These are phyloP conservation scores for Malurus melanocephalus DNA, from an alignment of 2,113 vertebrate genomes.

Conservation along the genomic window DNA sequence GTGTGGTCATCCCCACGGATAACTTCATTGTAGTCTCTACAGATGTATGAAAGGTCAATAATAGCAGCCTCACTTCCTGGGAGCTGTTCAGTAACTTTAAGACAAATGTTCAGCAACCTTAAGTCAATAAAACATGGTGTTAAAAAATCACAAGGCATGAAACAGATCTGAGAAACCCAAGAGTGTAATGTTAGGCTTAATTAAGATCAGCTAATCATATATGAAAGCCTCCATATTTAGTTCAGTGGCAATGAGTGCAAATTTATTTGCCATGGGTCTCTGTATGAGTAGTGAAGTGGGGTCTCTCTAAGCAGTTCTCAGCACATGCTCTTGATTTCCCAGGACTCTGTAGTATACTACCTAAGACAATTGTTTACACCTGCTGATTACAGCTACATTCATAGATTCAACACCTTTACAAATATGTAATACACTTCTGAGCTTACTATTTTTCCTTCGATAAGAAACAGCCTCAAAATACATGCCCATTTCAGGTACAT, in stretches of 20 bases:
- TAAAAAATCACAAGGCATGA: rapidly evolving
- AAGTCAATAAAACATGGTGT: neutral
- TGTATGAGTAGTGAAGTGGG: neutral
- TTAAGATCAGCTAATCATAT: neutral
- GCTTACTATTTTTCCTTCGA: neutral
- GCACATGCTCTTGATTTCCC: neutral
- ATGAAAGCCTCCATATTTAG: neutral
- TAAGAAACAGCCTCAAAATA: neutral
- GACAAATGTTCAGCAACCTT: neutral
- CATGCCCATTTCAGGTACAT: neutral
- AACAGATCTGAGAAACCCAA: neutral
- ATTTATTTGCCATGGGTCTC: neutral
- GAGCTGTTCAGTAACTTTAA: neutral
- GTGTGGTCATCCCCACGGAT: neutral
- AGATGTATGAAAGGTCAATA: neutral
- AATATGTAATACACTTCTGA: neutral
- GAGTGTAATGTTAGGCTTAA: neutral
- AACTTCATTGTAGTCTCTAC: neutral
- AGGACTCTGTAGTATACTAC: neutral
- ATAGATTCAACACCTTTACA: neutral
- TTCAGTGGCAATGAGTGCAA: neutral
- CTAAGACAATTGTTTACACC: neutral
- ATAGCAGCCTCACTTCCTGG: neutral
- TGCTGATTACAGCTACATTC: neutral
- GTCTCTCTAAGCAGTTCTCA: neutral